Conservation (phyloP, 1,140 invertebrate genomes). For the Drosophila setifemur region DNA sequence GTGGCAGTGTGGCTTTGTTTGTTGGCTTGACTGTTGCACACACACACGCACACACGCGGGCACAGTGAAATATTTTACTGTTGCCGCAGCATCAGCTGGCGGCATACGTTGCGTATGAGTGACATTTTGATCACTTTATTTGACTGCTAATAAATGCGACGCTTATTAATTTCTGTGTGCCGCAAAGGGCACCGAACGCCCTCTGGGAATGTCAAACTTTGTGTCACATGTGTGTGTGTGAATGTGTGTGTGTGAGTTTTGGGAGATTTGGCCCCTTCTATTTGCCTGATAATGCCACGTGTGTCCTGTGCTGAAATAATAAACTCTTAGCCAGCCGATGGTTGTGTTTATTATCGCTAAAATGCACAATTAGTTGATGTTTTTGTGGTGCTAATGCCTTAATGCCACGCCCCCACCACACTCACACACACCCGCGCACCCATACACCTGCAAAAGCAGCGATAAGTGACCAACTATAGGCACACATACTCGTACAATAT, state of each 20-base stretch:
- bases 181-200: slow-evolving; percentile 13
- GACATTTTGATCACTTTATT: slow-evolving; percentile 79
- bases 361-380: slow-evolving; percentile 81
- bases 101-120: slow-evolving; percentile 67
- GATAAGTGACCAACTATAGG: slow-evolving; percentile 56
- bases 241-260: not conserved
- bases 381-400: slow-evolving; percentile 78
- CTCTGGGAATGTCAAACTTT: slow-evolving; percentile 57
- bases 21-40: slow-evolving; percentile 40
- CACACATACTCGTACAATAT: slow-evolving; percentile 24
- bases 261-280: not conserved
- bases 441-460: slow-evolving; percentile 43
- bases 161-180: slow-evolving; percentile 67
- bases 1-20: slow-evolving; percentile 43
- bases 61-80: slow-evolving; percentile 67
- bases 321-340: slow-evolving; percentile 57
- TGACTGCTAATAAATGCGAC: slow-evolving; percentile 76
- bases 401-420: slow-evolving; percentile 43
- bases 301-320: slow-evolving; percentile 68
- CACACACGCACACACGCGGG: slow-evolving; percentile 3
- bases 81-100: slow-evolving; percentile 46
- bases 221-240: slow-evolving; percentile 50
- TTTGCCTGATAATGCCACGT: slow-evolving; percentile 28
- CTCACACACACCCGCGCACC: slow-evolving; percentile 8
- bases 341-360: slow-evolving; percentile 73